Percentiles rank a stretch among this genome's conserved stretches.
Conservation (phyloP, 2,797 vertebrate genomes). For the Steatocranus sp. region DNA sequence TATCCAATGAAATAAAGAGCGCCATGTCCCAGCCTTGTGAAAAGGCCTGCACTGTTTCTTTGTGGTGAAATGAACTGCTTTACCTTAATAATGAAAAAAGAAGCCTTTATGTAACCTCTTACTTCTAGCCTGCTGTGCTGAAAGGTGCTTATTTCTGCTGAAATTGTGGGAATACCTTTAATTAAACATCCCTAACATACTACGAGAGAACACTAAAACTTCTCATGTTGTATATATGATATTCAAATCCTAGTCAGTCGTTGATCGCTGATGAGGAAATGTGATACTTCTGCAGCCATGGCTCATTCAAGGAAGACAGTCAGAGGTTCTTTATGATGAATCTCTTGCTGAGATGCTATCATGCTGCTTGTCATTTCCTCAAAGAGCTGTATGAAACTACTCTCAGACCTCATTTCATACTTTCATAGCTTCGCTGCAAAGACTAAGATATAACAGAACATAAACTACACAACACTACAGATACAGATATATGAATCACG, state of each 20-base stretch:
- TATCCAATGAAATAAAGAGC: constrained; percentile 43
- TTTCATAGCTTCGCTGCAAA: background rate
- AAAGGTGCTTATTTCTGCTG: background rate
- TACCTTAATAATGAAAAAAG: background rate
- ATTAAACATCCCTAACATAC: background rate
- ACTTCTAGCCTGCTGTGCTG: background rate
- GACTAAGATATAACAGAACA: background rate
- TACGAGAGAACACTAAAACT: background rate
- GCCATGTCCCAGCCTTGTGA: background rate
- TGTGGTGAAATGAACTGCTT: background rate
- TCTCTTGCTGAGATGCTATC: background rate
- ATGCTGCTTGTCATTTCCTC: background rate
- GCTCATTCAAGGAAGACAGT: background rate
- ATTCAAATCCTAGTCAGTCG: background rate
- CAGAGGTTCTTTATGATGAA: background rate
- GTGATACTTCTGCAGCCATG: background rate
- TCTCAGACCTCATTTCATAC: background rate
- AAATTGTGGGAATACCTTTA: background rate
- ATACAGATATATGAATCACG: background rate
- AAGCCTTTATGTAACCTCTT: background rate
- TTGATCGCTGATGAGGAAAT: background rate
- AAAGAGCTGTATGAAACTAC: background rate
- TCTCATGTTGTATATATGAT: background rate
- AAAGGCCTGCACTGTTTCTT: background rate
- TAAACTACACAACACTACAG: background rate